These are phyloP conservation scores for Danaus melanippus DNA, from an alignment of 1,140 invertebrate genomes.

Conservation along the genomic window DNA sequence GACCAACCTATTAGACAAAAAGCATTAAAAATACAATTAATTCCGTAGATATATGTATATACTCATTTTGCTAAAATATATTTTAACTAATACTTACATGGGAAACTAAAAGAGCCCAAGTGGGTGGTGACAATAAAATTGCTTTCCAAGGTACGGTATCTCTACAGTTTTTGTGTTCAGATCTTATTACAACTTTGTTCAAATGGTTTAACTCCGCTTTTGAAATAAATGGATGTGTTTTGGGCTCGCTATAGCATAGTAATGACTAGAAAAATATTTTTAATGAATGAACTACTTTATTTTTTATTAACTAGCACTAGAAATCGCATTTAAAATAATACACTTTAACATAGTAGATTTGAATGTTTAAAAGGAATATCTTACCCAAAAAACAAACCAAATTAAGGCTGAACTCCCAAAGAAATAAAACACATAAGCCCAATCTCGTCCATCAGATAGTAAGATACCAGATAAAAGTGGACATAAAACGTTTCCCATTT, in stretches of 20 bases:
- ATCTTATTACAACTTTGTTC: conserved; percentile 68
- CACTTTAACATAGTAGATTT: too few relatives aligned
- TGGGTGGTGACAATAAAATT: conserved; percentile 80
- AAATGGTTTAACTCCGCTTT: conserved; percentile 84
- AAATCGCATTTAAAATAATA: too few relatives aligned
- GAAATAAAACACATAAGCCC: conserved; percentile 85
- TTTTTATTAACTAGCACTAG: too few relatives aligned
- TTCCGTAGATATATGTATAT: not conserved
- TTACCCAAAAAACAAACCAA: conserved; percentile 81
- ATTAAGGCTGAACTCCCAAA: conserved; percentile 82
- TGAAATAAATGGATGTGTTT: conserved; percentile 86
- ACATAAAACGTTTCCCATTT: conserved; percentile 82
- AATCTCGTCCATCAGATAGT: conserved; percentile 75
- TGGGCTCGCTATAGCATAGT: conserved; percentile 83
- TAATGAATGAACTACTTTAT: not conserved
- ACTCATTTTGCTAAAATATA: not conserved
- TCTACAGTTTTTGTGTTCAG: conserved; percentile 58
- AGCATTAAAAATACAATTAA: conserved; percentile 1
- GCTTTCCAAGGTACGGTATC: conserved; percentile 79
- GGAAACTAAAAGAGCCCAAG: conserved; percentile 82
- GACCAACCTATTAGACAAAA: conserved; percentile 73
- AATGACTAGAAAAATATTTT: conserved; percentile 47
- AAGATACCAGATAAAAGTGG: conserved; percentile 79
- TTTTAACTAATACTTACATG: conserved; percentile 32
- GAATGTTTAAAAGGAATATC: conserved; percentile 18